These are phyloP conservation scores for Tenthredo amoena DNA, from an alignment of 2,888 invertebrate genomes.

Conservation along the genomic window DNA sequence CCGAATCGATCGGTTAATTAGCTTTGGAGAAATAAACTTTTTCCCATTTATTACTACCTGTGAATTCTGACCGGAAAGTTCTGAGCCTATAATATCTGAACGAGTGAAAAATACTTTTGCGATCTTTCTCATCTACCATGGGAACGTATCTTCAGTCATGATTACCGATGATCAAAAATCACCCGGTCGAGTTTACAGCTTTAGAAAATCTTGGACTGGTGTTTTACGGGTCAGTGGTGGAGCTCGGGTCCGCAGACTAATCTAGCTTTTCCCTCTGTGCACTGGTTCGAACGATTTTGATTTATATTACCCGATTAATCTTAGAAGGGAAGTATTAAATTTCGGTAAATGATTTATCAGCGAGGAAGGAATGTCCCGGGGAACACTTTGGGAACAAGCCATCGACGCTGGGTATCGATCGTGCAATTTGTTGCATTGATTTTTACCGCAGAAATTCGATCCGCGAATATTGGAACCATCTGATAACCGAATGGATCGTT, in stretches of 20 bases:
- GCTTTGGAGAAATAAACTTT: background rate
- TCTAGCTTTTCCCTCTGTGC: background rate
- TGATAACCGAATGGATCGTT: too few relatives aligned
- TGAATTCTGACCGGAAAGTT: background rate
- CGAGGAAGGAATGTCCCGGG: background rate
- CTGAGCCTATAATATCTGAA: background rate
- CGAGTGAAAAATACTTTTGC: too few relatives aligned
- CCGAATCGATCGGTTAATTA: constrained; percentile 3
- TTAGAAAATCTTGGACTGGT: background rate
- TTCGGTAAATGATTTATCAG: background rate
- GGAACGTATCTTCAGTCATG: background rate
- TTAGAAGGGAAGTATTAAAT: constrained; percentile 7
- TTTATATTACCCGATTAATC: constrained; percentile 38
- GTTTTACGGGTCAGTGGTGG: constrained; percentile 24
- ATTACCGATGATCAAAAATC: background rate
- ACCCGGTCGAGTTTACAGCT: background rate
- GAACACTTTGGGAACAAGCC: background rate
- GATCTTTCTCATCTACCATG: background rate
- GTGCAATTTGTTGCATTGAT: background rate
- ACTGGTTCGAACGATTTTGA: constrained; percentile 21
- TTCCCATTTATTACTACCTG: background rate
- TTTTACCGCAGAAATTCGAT: background rate
- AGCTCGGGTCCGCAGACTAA: background rate
- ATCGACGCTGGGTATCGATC: background rate
- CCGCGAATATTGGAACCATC: too few relatives aligned